Base-by-base conservation (phyloP, 2,888 invertebrate species). In the Lasioglossum calceatum region DNA sequence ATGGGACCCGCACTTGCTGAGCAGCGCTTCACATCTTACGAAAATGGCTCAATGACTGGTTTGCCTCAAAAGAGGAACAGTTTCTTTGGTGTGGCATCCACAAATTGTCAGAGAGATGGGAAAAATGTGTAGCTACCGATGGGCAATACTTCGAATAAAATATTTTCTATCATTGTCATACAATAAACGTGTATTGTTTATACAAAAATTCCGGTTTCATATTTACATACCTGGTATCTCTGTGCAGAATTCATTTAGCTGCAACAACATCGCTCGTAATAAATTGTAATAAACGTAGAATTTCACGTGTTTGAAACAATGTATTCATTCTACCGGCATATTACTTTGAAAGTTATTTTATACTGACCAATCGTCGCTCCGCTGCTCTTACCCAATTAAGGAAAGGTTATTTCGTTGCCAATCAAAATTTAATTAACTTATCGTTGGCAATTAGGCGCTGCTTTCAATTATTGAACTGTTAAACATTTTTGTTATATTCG, bases 351-450 rank as follows among this genome's bases (percentile, higher is more conserved):
- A 16, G 16, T 64, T 64, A 64, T 58, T 64, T 32, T 32, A 16
- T 32, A 16, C 16, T 16, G 32, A 32, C 32, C 16, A 32, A 32
- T 64, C 16, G 64, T 32, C 64, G 64, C 64, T 32, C 27, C 32
- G 32, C 14, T 16, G 64, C 64, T 2, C 32, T 64, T 64, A 32
- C 32, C 64, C 64, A 64, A 64, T 64, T 64, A 64, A 64, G 64
- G 7, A 64, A 16, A 32, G 64, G 16, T 64, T 64, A 64, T 64
- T 64, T 64, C 32, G 64, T 64, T 32, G 0, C 32, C 32, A 64
- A 64, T 64, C 64, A 64, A 64, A 64, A 64, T 64, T 64, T 64
- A 64, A 64, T 64, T 16, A 64, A 64, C 32, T 32, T 32, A 64
- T 16, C 32, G 32, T 5, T 16, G 16, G 27, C 27, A 16, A 32